A percentile compares a stretch with the other conserved stretches of the same genome.
phyloP scores from a whole-genome alignment of 35 echinoderm and acorn worm species.

The Patiria miniata region DNA sequence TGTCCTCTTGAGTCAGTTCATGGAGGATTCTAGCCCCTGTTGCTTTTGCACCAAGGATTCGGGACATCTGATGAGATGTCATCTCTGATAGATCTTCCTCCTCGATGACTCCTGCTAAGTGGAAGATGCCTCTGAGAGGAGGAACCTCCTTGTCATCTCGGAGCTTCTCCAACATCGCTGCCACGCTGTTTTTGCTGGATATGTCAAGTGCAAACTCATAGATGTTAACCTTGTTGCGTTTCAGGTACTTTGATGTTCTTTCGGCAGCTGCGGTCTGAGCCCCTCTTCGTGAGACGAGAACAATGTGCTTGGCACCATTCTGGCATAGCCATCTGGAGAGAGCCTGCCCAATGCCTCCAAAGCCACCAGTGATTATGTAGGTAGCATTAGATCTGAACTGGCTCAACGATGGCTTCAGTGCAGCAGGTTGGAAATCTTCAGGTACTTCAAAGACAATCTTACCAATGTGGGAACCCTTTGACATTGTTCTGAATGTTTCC shows the following conservation, averaged over 20 bases:
- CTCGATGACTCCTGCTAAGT: constrained; percentile 45
- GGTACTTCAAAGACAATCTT: constrained; percentile 53
- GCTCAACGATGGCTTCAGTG: constrained; percentile 14
- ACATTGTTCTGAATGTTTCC: constrained; percentile 31
- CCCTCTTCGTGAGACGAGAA: constrained; percentile 41
- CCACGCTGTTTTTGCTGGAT: not conserved
- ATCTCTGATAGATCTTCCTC: constrained; percentile 47
- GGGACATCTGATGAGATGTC: not conserved
- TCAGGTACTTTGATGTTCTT: constrained; percentile 49
- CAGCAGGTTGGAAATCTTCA: constrained; percentile 40
- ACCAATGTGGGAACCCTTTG: constrained; percentile 8
- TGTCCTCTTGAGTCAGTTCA: constrained; percentile 38
- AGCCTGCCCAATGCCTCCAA: constrained; percentile 54
- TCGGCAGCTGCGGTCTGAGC: constrained; percentile 5
- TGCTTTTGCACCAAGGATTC: constrained; percentile 43
- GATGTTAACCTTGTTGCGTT: constrained; percentile 39
- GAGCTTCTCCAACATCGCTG: not conserved
- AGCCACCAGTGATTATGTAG: constrained; percentile 72
- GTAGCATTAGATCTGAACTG: constrained; percentile 72
- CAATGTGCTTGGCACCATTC: constrained; percentile 80
- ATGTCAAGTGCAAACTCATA: constrained; percentile 38
- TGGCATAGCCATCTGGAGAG: constrained; percentile 72
- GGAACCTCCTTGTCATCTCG: constrained; percentile 24
- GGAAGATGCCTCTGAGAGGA: constrained; percentile 67
- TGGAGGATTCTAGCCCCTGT: constrained; percentile 44